Conservation (phyloP, 1,140 invertebrate genomes). For the Phortica variegata region DNA sequence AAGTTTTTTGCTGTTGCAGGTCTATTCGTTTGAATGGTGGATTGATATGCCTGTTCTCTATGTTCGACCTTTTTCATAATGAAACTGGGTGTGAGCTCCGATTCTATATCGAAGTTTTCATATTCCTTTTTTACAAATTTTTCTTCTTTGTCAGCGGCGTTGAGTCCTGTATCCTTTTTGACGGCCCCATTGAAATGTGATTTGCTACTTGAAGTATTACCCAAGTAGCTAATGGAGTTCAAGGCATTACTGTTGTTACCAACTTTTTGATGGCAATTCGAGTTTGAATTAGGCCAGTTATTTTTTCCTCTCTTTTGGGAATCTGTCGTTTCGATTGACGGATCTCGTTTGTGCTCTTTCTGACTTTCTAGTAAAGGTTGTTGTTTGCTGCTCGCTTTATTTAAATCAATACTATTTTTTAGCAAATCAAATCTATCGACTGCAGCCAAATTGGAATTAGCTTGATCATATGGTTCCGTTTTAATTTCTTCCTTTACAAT, state of each 20-base stretch:
- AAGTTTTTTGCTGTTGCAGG: slow-evolving; percentile 5
- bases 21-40: not conserved
- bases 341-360: slow-evolving; percentile 1
- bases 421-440: slow-evolving; percentile 46
- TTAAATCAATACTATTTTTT: slow-evolving; percentile 43
- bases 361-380: slow-evolving; percentile 3
- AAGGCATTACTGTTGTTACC: slow-evolving; percentile 9
- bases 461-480: slow-evolving; percentile 27
- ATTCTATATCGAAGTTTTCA: slow-evolving; percentile 55
- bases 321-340: slow-evolving; percentile 5
- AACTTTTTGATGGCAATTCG: slow-evolving; percentile 7
- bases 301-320: slow-evolving; percentile 22
- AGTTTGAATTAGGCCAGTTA: slow-evolving; percentile 10
- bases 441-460: slow-evolving; percentile 1
- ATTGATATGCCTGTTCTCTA: slow-evolving; percentile 23
- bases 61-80: slow-evolving; percentile 54
- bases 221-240: too few relatives aligned
- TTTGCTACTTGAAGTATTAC: too few relatives aligned
- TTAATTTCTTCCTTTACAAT: slow-evolving; percentile 45
- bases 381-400: slow-evolving; percentile 31
- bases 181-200: slow-evolving; percentile 22
- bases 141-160: slow-evolving; percentile 11
- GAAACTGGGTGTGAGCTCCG: slow-evolving; percentile 49
- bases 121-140: slow-evolving; percentile 49
- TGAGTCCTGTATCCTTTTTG: slow-evolving; percentile 24